These are phyloP conservation scores for Synanthedon tipuliformis DNA, from an alignment of 2,888 invertebrate species.

Conservation along the genomic window DNA sequence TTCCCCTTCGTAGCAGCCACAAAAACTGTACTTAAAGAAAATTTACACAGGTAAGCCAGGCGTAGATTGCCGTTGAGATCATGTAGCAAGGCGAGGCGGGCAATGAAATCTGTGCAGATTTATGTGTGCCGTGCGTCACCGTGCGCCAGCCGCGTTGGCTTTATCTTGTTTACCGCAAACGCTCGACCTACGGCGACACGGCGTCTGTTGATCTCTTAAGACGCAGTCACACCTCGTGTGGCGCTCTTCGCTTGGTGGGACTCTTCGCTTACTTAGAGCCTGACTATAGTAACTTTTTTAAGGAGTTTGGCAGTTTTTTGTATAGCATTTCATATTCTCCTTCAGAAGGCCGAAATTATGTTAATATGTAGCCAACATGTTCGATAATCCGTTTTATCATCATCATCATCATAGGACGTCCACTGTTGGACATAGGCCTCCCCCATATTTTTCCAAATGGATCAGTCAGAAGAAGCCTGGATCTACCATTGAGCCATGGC, in stretches of 20 bases:
- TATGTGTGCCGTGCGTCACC: slow-evolving; percentile 34
- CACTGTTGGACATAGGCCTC: too few species aligned
- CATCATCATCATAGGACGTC: too few species aligned
- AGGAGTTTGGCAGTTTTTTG: too few species aligned
- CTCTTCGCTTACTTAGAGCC: too few species aligned
- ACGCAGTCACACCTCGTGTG: neutral
- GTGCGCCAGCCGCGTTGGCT: slow-evolving; percentile 12
- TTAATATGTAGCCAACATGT: too few species aligned
- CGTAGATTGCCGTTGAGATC: slow-evolving; percentile 27
- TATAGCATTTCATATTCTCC: too few species aligned
- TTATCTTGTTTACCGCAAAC: slow-evolving; percentile 46
- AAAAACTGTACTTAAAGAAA: slow-evolving; percentile 15
- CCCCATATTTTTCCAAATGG: too few species aligned
- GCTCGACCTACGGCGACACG: slow-evolving; percentile 19
- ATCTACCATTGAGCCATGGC: too few species aligned
- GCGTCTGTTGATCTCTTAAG: slow-evolving; percentile 18
- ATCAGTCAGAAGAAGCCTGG: too few species aligned
- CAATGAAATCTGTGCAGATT: slow-evolving; percentile 46
- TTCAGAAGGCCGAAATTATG: too few species aligned
- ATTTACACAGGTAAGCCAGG: slow-evolving; percentile 15
- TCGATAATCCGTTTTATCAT: too few species aligned
- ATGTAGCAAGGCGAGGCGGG: slow-evolving; percentile 24
- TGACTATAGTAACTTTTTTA: too few species aligned
- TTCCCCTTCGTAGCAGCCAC: neutral
- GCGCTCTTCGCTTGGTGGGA: neutral